These are phyloP conservation scores for Apantesis nais DNA, from an alignment of 2,888 invertebrate genomes.

Conservation along the genomic window DNA sequence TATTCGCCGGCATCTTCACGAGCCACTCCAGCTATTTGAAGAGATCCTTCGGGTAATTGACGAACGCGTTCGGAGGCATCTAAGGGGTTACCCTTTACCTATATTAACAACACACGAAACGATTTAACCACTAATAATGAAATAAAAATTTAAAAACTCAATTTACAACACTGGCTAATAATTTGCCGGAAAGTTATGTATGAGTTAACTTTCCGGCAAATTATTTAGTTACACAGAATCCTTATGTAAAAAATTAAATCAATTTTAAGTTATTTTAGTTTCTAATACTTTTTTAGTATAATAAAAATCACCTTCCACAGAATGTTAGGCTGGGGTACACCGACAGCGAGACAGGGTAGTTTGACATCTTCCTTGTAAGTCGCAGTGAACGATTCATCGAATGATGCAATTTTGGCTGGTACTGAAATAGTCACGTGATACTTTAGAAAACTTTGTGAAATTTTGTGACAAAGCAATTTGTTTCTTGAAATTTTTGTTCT, in stretches of 20 bases:
- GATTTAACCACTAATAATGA: background rate
- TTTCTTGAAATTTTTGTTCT: background rate
- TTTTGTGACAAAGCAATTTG: background rate
- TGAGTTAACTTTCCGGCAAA: too few species aligned
- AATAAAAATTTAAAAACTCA: background rate
- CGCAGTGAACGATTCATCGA: slow-evolving; percentile 96
- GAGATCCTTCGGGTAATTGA: slow-evolving; percentile 94
- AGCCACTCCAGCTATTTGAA: slow-evolving; percentile 95
- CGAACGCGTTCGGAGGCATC: slow-evolving; percentile 93
- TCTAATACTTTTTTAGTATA: background rate
- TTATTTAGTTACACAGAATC: background rate
- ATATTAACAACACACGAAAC: background rate
- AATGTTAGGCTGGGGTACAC: slow-evolving; percentile 95
- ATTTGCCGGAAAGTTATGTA: background rate
- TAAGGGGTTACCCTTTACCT: slow-evolving; percentile 91
- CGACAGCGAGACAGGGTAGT: slow-evolving; percentile 96
- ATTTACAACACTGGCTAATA: background rate
- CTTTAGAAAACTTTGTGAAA: background rate
- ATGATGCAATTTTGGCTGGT: slow-evolving; percentile 97
- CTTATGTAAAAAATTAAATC: background rate
- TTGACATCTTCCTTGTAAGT: slow-evolving; percentile 97
- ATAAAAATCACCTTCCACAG: slow-evolving; percentile 90
- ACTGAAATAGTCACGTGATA: slow-evolving; percentile 81
- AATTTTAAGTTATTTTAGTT: background rate
- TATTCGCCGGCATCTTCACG: slow-evolving; percentile 97